Percentiles rank a stretch among this genome's conserved stretches.
Evolutionary conservation across 2,113 vertebrate genomes (phyloP).

Genomic region (Sapajus apella): DNA sequence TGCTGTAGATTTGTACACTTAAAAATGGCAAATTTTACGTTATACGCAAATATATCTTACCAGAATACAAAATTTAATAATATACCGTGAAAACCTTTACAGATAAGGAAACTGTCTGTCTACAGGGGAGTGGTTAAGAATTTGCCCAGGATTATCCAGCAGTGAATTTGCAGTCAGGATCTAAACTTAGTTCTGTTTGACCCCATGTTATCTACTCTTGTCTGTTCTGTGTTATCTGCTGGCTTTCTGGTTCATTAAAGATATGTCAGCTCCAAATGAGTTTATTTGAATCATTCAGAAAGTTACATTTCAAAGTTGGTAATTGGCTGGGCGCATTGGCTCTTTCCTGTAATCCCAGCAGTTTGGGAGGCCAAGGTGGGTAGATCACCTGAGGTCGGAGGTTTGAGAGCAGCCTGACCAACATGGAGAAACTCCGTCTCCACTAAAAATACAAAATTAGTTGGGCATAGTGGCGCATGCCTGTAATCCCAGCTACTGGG

Average conservation of each 20-base stretch:
- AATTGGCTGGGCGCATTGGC: background rate
- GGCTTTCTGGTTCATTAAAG: background rate
- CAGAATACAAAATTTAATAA: background rate
- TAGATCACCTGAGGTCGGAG: no score
- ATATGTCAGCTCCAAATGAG: background rate
- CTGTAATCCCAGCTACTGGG: no score
- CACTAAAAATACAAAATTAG: no score
- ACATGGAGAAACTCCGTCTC: no score
- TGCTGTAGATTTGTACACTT: background rate
- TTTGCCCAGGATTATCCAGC: background rate
- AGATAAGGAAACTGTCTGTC: background rate
- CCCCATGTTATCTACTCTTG: background rate
- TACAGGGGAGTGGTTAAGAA: background rate
- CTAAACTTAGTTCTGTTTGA: background rate
- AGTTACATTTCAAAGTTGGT: constrained; percentile 1
- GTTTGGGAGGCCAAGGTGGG: no score
- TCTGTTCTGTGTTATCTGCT: background rate
- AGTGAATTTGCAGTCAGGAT: constrained; percentile 17
- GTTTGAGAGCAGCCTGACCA: no score
- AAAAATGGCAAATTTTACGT: background rate
- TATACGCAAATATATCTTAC: background rate
- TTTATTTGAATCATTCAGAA: constrained; percentile 19
- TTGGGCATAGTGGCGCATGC: no score
- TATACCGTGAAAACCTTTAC: background rate
- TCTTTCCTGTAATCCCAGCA: no score